A percentile compares a stretch with the other conserved stretches of the same genome.
Conservation (phyloP, 1,140 invertebrate genomes). For the Pomacea maculata region DNA sequence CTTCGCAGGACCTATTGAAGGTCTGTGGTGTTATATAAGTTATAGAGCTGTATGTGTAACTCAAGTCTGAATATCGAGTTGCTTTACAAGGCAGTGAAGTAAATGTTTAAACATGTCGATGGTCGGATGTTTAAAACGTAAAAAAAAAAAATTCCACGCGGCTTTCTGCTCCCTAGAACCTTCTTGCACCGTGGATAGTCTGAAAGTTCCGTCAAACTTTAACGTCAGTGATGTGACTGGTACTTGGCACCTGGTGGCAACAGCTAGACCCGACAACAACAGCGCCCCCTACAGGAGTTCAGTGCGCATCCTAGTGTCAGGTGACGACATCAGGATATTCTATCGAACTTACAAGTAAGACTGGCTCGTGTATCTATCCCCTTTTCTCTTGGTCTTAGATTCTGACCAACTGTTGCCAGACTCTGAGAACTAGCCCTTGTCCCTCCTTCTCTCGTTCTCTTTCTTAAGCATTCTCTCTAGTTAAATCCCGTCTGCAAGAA, state of each 20-base stretch:
- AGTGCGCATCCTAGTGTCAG: not conserved
- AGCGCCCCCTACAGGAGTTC: not conserved
- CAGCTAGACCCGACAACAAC: not conserved
- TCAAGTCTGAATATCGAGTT: no score
- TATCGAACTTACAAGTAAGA: constrained; percentile 7
- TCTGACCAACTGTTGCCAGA: not conserved
- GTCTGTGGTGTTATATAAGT: not conserved
- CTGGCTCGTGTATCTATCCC: no score
- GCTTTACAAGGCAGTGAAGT: no score
- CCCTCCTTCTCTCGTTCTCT: constrained; percentile 4
- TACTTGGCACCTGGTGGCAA: constrained; percentile 7
- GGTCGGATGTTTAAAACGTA: no score
- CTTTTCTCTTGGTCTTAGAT: no score
- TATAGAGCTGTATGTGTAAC: no score
- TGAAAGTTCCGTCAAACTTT: not conserved
- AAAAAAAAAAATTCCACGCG: not conserved
- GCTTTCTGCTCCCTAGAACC: not conserved
- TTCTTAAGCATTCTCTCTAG: not conserved
- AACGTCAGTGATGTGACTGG: constrained; percentile 1
- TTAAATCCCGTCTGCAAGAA: no score
- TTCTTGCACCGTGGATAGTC: constrained; percentile 8
- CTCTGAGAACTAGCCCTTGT: not conserved
- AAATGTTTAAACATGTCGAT: no score
- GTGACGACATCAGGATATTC: not conserved
- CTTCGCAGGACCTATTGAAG: not conserved